Evolutionary conservation across 2,888 invertebrate species (phyloP).

Genomic region (Serrognathus titanus): DNA sequence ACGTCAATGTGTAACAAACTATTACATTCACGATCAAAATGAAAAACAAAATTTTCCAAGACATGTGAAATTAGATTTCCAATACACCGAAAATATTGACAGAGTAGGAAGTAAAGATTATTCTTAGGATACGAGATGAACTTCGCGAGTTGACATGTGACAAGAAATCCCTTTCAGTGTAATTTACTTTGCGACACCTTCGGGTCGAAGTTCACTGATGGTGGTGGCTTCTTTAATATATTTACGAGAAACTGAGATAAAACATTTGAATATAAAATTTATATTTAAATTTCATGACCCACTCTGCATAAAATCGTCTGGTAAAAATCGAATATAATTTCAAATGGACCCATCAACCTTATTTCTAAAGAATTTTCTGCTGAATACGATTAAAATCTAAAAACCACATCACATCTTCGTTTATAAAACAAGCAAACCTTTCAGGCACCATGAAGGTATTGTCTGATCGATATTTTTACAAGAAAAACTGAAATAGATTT

Average conservation of each 20-base stretch:
- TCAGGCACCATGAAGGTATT: no score
- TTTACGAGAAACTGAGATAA: conserved; percentile 20
- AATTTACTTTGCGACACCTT: conserved; percentile 42
- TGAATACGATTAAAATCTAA: no score
- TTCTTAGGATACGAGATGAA: conserved; percentile 30
- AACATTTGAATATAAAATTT: conserved; percentile 25
- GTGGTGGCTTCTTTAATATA: conserved; percentile 20
- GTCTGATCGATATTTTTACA: no score
- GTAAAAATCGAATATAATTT: conserved; percentile 19
- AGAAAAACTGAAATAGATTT: no score
- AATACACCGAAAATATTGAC: conserved; percentile 28
- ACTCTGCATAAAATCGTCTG: conserved; percentile 20
- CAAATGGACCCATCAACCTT: no score
- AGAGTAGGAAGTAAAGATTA: conserved; percentile 32
- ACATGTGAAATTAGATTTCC: conserved; percentile 21
- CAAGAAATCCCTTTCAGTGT: conserved; percentile 45
- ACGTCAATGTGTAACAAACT: no score
- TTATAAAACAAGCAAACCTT: no score
- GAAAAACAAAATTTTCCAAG: neutral
- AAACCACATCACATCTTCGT: no score
- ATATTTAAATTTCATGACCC: conserved; percentile 22
- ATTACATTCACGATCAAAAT: no score
- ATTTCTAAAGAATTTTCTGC: no score
- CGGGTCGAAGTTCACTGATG: conserved; percentile 19
- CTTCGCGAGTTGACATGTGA: conserved; percentile 39